These are phyloP conservation scores for Cebus imitator DNA, from an alignment of 2,113 vertebrate genomes.

Conservation along the genomic window DNA sequence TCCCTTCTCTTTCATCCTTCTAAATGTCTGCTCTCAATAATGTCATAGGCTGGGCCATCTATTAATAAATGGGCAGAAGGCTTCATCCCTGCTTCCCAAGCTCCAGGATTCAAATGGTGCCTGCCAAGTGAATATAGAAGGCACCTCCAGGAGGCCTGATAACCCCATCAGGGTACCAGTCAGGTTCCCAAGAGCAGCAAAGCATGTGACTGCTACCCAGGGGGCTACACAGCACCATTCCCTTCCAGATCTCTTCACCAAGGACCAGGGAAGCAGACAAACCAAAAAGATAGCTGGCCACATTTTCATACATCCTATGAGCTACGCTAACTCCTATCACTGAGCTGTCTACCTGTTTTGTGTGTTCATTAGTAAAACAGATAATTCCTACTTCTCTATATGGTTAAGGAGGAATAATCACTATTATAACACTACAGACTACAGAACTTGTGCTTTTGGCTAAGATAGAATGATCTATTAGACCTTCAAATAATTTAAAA, in stretches of 20 bases:
- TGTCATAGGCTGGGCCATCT: not conserved
- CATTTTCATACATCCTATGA: not conserved
- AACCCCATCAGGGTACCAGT: not conserved
- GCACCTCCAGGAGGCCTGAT: not conserved
- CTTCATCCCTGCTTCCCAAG: not conserved
- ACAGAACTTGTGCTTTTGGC: not conserved
- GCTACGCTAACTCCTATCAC: not conserved
- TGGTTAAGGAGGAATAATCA: not conserved
- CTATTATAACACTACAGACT: not conserved
- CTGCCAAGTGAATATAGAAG: not conserved
- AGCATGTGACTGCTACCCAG: not conserved
- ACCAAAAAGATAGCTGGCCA: not conserved
- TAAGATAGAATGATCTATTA: not conserved
- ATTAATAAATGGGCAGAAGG: not conserved
- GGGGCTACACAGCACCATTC: not conserved
- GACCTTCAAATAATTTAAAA: conserved; percentile 4
- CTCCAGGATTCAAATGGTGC: not conserved
- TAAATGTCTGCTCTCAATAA: not conserved
- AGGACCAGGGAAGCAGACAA: not conserved
- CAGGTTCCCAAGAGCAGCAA: not conserved
- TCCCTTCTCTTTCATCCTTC: conserved; percentile 2
- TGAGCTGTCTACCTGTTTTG: not conserved
- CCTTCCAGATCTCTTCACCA: not conserved
- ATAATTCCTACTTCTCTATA: not conserved
- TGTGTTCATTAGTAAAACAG: not conserved